Evolutionary conservation across 2,113 vertebrate genomes (phyloP).

Genomic region (Triplophysa siluroides): DNA sequence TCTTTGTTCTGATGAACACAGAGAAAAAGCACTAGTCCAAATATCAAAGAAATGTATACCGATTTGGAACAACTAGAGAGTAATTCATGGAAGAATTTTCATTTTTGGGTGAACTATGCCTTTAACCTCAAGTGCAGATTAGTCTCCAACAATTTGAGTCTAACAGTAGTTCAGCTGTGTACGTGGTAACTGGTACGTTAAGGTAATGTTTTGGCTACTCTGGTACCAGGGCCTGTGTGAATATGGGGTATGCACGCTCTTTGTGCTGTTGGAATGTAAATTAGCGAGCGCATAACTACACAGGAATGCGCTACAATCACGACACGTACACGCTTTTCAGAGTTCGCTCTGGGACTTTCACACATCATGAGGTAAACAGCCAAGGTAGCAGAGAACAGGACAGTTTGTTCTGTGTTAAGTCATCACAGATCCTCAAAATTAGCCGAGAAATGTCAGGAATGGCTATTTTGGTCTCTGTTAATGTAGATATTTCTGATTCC

Average conservation of each 20-base stretch:
- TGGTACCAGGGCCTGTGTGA: conserved; percentile 21
- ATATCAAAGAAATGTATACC: too few relatives aligned
- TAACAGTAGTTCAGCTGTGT: background rate
- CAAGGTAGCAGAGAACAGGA: conserved; percentile 40
- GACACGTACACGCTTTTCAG: conserved; percentile 33
- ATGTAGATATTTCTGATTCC: conserved; percentile 18
- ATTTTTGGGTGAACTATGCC: too few relatives aligned
- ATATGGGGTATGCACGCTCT: conserved; percentile 38
- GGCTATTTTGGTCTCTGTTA: conserved; percentile 39
- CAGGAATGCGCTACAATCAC: conserved; percentile 50
- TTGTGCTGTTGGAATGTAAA: conserved; percentile 56
- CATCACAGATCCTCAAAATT: conserved; percentile 1
- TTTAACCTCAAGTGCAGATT: background rate
- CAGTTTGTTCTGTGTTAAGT: conserved; percentile 28
- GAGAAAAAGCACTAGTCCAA: too few relatives aligned
- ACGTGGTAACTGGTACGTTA: conserved; percentile 5
- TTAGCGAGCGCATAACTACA: conserved; percentile 49
- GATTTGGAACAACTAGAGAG: too few relatives aligned
- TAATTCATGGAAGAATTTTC: too few relatives aligned
- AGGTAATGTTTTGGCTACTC: conserved; percentile 34
- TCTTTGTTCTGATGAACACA: too few relatives aligned
- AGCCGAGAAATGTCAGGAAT: conserved; percentile 31
- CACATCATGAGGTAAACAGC: conserved; percentile 42
- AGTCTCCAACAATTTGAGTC: background rate
- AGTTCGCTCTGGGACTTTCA: conserved; percentile 23